Evolutionary conservation across 2,113 vertebrate genomes (phyloP).

Genomic region (Silurus glanis): DNA sequence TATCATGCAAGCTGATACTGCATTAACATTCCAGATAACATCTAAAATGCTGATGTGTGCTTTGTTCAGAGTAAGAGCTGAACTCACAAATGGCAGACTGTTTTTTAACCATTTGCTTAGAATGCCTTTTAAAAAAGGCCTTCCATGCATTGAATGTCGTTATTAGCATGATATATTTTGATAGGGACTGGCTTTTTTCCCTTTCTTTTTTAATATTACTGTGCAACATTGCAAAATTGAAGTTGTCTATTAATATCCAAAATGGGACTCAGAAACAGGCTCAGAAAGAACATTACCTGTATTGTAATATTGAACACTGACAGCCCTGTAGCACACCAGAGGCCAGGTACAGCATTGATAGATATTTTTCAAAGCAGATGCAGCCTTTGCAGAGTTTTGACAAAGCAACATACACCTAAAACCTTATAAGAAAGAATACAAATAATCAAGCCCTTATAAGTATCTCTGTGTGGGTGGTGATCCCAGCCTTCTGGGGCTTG

Average conservation of each 20-base stretch:
- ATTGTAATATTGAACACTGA: conserved; percentile 36
- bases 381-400: not conserved
- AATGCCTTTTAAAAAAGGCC: conserved; percentile 39
- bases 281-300: conserved; percentile 29
- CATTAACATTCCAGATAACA: not conserved
- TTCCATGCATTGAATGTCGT: conserved; percentile 31
- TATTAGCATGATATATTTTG: conserved; percentile 43
- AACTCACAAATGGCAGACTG: conserved; percentile 30
- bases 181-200: conserved; percentile 14
- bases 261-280: conserved; percentile 21
- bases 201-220: conserved; percentile 30
- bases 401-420: not conserved
- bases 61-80: conserved; percentile 17
- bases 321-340: conserved; percentile 13
- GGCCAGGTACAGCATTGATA: not conserved
- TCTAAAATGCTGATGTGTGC: conserved; percentile 16
- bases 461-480: not conserved
- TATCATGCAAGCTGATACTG: not conserved
- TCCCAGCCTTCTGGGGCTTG: not conserved
- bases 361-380: not conserved
- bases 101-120: conserved; percentile 45
- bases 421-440: not conserved
- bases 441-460: not conserved
- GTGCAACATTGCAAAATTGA: conserved; percentile 36
- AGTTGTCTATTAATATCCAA: conserved; percentile 26